A percentile compares a stretch with the other conserved stretches of the same genome.
Evolutionary conservation across 2,113 vertebrate genomes (phyloP).

Genomic region (Shinisaurus crocodilurus): DNA sequence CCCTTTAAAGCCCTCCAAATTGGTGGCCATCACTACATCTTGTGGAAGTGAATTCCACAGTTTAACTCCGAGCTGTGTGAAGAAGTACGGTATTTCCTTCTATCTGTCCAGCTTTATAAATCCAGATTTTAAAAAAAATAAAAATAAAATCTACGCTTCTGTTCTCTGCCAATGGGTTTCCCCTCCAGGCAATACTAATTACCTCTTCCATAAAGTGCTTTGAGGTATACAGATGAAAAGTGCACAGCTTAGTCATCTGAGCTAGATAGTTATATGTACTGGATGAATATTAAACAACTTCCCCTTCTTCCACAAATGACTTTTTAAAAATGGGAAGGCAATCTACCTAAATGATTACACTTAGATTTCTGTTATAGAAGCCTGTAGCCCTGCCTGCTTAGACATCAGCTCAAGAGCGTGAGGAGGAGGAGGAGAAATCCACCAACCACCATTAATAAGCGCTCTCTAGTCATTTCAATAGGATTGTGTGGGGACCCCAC

Average conservation of each 20-base stretch:
- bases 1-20: too few relatives aligned
- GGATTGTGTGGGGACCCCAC: not conserved
- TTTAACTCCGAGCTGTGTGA: too few relatives aligned
- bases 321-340: conserved; percentile 32
- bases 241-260: not conserved
- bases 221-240: not conserved
- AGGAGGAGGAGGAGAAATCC: not conserved
- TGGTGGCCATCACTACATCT: too few relatives aligned
- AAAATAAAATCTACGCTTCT: too few relatives aligned
- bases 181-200: not conserved
- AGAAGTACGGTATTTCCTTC: too few relatives aligned
- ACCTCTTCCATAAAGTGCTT: not conserved
- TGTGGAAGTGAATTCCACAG: too few relatives aligned
- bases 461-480: not conserved
- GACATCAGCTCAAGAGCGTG: not conserved
- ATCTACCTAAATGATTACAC: not conserved
- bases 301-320: not conserved
- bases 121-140: too few relatives aligned
- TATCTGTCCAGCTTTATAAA: not conserved
- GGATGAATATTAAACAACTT: conserved; percentile 2
- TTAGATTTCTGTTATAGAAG: not conserved
- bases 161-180: not conserved
- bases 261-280: not conserved
- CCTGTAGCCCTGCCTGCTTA: not conserved
- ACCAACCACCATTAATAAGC: not conserved